Evolutionary conservation across 2,797 vertebrate genomes (phyloP), one percentile per base, ranked within the genome.

Genomic region (Psittacula derbiana): DNA sequence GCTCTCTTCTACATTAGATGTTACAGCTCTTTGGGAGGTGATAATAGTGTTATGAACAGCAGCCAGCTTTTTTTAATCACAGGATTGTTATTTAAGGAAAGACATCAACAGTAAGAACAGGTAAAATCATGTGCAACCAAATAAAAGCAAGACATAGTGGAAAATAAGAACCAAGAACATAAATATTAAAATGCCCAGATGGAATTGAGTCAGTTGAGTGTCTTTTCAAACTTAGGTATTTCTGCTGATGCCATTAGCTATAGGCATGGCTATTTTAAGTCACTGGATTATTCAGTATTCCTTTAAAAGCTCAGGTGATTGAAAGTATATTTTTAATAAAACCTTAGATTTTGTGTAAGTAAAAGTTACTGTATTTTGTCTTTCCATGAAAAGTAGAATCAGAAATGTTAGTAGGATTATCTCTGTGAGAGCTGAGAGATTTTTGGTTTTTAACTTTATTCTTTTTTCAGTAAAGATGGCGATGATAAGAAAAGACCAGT

Each of bases 401-500:
- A 69, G 70, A 91, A 82, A 21, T 58, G 24, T 12, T 53, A n/a
- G 33, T 78, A 60, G n/a, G 49, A 41, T 82, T 87, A 28, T 36
- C 3, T 74, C 8, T 64, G 4, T 73, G 8, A 33, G n/a, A 85
- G 16, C 30, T 38, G 57, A 81, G 16, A 21, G 8, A 50, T 73
- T 10, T 27, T 30, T 16, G 4, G 43, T 36, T 49, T 12, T 3
- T 3, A 40, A 14, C 25, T 58, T 70, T 2, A 11, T 38, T 16
- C 83, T 86, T 55, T 72, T 96, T 96, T 33, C 71, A 98, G 98
- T 49, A 98, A 98, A 76, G 98, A 98, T 64, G 97, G 99, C 0
- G 98, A 99, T 64, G 99, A 99, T 95, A 99, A 98, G 97, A 98
- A 94, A 41, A 98, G 98, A 30, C 99, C 99, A 6, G 99, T 99